Percentiles rank a stretch among this genome's conserved stretches.
phyloP scores from a whole-genome alignment of 2,888 invertebrate species.

The Galerucella nymphaeae region DNA sequence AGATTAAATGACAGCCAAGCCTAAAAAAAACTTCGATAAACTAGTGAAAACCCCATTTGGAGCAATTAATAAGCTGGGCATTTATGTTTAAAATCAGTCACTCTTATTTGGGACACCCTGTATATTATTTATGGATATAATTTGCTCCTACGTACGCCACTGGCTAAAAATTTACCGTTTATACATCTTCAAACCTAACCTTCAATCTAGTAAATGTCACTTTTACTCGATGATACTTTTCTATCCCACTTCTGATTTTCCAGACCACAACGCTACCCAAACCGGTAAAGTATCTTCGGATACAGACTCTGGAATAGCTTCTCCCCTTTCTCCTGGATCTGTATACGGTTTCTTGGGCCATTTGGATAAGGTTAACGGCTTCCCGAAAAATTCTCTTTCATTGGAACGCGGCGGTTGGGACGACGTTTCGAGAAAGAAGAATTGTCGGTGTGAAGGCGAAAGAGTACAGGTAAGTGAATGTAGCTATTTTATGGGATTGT shows the following conservation, averaged over 20 bases:
- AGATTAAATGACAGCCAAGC: too few species aligned
- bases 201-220: neutral
- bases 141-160: too few species aligned
- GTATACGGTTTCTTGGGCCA: slow-evolving; percentile 58
- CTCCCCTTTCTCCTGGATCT: slow-evolving; percentile 62
- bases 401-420: slow-evolving; percentile 26
- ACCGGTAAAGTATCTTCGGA: slow-evolving; percentile 61
- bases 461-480: slow-evolving; percentile 45
- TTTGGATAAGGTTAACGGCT: slow-evolving; percentile 50
- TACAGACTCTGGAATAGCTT: slow-evolving; percentile 64
- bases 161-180: too few species aligned
- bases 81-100: too few species aligned
- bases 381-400: slow-evolving; percentile 31
- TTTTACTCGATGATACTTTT: neutral
- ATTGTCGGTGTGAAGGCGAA: slow-evolving; percentile 42
- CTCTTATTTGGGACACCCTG: too few species aligned
- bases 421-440: slow-evolving; percentile 24
- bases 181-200: neutral
- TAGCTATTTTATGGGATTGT: slow-evolving; percentile 9
- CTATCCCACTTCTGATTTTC: slow-evolving; percentile 12
- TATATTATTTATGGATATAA: too few species aligned
- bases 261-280: slow-evolving; percentile 47
- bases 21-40: too few species aligned
- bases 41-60: too few species aligned
- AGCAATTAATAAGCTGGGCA: too few species aligned